phyloP scores from a whole-genome alignment of 2,888 invertebrate genomes.

The Drosophila limbata region DNA sequence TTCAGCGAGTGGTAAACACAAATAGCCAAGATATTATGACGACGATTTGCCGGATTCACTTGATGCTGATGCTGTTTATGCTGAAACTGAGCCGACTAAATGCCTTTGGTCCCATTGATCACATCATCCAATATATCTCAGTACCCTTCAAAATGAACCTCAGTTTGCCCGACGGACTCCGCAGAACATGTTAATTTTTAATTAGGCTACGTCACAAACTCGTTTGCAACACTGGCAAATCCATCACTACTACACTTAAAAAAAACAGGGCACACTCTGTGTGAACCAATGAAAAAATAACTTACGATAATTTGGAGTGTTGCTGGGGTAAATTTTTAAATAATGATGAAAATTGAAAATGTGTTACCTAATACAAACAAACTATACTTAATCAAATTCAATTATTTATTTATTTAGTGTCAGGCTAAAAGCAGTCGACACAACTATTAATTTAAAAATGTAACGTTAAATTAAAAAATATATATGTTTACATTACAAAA shows the following conservation, averaged over 20 bases:
- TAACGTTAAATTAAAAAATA: no score
- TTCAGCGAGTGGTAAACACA: slow-evolving; percentile 39
- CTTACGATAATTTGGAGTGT: background rate
- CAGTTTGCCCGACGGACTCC: slow-evolving; percentile 5
- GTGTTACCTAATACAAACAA: no score
- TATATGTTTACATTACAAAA: no score
- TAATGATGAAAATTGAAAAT: no score
- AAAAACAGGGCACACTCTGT: background rate
- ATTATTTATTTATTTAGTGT: no score
- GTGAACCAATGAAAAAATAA: background rate
- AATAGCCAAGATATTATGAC: background rate
- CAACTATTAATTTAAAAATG: no score
- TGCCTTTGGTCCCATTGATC: slow-evolving; percentile 12
- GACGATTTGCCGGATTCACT: slow-evolving; percentile 12
- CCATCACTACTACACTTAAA: slow-evolving; percentile 11
- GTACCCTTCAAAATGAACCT: no score
- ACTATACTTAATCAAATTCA: no score
- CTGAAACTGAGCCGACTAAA: slow-evolving; percentile 9
- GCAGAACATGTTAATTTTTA: slow-evolving; percentile 28
- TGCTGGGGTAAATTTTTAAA: no score
- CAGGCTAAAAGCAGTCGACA: no score
- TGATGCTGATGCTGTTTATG: slow-evolving; percentile 11
- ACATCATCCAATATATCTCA: background rate
- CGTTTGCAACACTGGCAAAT: slow-evolving; percentile 43
- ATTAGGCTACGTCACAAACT: slow-evolving; percentile 67